Conservation (phyloP, 35 echinoderm and acorn worm species). For the Heliocidaris erythrogramma region DNA sequence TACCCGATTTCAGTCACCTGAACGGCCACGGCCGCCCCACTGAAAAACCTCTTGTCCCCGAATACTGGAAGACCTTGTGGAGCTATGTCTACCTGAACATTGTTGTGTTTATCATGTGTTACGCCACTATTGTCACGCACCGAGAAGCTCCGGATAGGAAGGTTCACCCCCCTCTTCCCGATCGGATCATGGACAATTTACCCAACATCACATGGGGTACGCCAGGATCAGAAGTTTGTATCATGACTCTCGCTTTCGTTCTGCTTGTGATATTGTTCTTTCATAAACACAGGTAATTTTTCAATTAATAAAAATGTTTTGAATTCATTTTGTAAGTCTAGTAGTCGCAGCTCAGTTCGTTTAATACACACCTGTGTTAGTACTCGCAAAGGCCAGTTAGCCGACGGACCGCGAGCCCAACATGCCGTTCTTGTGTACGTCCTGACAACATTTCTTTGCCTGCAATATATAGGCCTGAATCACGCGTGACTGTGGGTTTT, state of each 20-base stretch:
- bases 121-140: neutral
- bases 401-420: no score
- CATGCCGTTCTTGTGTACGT: no score
- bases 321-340: neutral
- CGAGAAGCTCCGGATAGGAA: neutral
- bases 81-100: neutral
- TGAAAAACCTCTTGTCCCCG: neutral
- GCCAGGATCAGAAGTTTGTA: neutral
- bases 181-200: neutral
- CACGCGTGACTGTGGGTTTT: no score
- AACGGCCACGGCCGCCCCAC: neutral
- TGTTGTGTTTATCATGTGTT: neutral
- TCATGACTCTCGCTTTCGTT: neutral
- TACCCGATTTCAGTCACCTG: neutral
- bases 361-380: neutral
- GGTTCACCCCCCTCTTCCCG: neutral
- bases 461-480: no score
- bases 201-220: neutral
- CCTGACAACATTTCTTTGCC: no score
- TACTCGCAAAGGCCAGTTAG: neutral
- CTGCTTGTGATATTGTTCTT: neutral
- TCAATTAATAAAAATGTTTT: no score
- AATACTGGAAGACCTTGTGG: neutral
- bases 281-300: neutral
- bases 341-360: neutral